Evolutionary conservation across 2,888 invertebrate species (phyloP), one percentile per base, ranked within the genome.

Genomic region (Euclidia mi): DNA sequence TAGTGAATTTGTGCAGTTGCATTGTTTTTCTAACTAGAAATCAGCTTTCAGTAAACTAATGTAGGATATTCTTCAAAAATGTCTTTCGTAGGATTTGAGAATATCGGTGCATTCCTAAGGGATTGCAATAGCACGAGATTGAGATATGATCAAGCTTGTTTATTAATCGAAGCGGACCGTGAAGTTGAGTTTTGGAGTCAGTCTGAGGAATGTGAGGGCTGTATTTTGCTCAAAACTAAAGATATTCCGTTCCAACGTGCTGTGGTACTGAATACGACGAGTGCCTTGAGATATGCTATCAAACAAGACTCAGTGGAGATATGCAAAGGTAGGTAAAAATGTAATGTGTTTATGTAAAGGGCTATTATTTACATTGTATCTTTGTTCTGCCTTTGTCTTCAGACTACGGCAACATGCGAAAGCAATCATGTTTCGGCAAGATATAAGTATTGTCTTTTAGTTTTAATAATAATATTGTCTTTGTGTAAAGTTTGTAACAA

Each of bases 131-230:
- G 81, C 3, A 78, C 77, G 4, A 87, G 63, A 47, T 76, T 95
- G 57, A 81, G 76, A 6, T 90, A 83, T 59, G 95, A 95, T 65
- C 85, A 94, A 76, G 94, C 95, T 49, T 95, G 95, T 82, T 86
- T 94, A 78, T 85, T 90, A 79, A 84, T 95, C 45, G 63, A 84
- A 32, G 84, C 91, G 6, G 74, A 84, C 57, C 62, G 76, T 56
- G 28, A 6, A 15, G 77, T 94, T 28, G 80, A 62, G 43, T 90
- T 94, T 71, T 90, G 83, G 89, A 92, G 90, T 65, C 94, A 94
- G 67, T 92, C 91, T 68, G 88, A 88, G 29, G 94, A 93, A 68
- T 95, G 95, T 50, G 89, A 94, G 59, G 89, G 90, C 31, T 94
- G 94, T 63, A 74, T 61, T 37, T 71, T 92, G 51, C 65, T 84